Percentiles rank a stretch among this genome's conserved stretches.
phyloP scores from a whole-genome alignment of 2,113 vertebrate species.

The Marcusenius ussheri region DNA sequence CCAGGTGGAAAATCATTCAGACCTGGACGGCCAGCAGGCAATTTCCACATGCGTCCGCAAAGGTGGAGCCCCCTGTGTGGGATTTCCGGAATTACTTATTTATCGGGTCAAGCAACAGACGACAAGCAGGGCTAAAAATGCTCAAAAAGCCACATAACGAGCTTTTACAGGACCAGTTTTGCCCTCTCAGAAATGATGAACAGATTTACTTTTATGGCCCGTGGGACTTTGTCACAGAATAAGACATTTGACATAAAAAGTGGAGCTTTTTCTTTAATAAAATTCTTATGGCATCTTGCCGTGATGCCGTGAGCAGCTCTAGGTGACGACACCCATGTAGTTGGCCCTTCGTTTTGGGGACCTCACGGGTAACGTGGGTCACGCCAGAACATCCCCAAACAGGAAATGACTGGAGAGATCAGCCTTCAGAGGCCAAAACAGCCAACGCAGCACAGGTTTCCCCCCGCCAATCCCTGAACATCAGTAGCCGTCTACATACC shows the following conservation, averaged over 20 bases:
- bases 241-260: slow-evolving; percentile 22
- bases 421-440: not conserved
- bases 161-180: slow-evolving; percentile 26
- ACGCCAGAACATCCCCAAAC: not conserved
- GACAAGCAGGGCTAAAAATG: slow-evolving; percentile 8
- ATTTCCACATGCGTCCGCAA: slow-evolving; percentile 43
- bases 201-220: slow-evolving; percentile 32
- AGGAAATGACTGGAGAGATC: not conserved
- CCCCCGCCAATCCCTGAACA: not conserved
- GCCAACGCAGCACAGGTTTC: not conserved
- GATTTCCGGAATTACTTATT: slow-evolving; percentile 43
- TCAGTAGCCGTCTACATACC: not conserved
- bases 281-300: not conserved
- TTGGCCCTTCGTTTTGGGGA: not conserved
- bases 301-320: not conserved
- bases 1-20: slow-evolving; percentile 50
- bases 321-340: slow-evolving; percentile 12
- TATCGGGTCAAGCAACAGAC: slow-evolving; percentile 24
- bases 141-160: slow-evolving; percentile 17
- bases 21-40: slow-evolving; percentile 35
- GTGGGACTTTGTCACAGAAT: slow-evolving; percentile 18
- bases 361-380: not conserved
- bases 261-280: not conserved
- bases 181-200: slow-evolving; percentile 32
- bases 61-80: slow-evolving; percentile 36